Evolutionary conservation across 2,888 invertebrate species (phyloP).

Genomic region (Xanthorhoe spadicearia): DNA sequence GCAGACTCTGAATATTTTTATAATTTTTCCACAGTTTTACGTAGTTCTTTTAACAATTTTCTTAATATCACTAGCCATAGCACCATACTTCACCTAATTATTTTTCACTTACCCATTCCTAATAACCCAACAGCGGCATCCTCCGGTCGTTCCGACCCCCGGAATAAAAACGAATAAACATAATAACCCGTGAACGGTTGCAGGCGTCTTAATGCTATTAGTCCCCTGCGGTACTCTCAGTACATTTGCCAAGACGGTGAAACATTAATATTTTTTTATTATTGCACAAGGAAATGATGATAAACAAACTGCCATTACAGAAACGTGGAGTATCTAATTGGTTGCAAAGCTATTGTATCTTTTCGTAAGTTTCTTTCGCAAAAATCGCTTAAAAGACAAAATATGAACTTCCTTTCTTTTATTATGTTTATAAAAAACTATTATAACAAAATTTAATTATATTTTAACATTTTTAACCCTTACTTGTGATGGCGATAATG

Average conservation of each 20-base stretch:
- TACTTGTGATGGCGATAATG: too few species aligned
- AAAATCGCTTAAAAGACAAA: neutral
- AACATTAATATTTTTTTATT: slow-evolving; percentile 83
- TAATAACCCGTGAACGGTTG: slow-evolving; percentile 79
- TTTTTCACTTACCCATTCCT: slow-evolving; percentile 22
- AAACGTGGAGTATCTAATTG: slow-evolving; percentile 18
- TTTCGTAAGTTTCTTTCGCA: neutral
- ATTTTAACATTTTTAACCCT: too few species aligned
- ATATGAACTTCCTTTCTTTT: too few species aligned
- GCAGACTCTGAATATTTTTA: too few species aligned
- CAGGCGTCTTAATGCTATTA: slow-evolving; percentile 74
- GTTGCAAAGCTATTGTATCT: neutral
- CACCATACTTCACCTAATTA: slow-evolving; percentile 19
- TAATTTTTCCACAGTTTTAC: too few species aligned
- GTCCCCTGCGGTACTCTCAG: slow-evolving; percentile 49
- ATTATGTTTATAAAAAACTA: too few species aligned
- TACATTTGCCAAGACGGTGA: slow-evolving; percentile 64
- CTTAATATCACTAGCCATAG: neutral
- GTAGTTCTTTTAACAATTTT: neutral
- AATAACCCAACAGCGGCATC: slow-evolving; percentile 20
- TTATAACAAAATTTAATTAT: too few species aligned
- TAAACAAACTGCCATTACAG: slow-evolving; percentile 62
- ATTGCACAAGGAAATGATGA: slow-evolving; percentile 70
- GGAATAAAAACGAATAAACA: slow-evolving; percentile 75
- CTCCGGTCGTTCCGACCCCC: slow-evolving; percentile 53